Evolutionary conservation across 2,888 invertebrate species (phyloP), one percentile per base, ranked within the genome.

Genomic region (Zygogramma bicolorata): DNA sequence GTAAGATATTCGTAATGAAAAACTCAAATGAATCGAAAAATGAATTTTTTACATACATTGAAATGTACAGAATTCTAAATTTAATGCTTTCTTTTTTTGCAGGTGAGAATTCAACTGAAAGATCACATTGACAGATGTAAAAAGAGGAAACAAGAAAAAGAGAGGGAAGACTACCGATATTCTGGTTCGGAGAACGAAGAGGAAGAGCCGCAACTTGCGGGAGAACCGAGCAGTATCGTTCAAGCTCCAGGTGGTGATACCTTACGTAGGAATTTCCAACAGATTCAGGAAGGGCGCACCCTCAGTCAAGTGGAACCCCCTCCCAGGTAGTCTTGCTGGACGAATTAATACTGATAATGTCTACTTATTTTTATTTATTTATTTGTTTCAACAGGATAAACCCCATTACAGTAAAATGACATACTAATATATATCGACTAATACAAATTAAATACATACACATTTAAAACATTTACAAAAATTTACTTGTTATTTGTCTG

Each of bases 61-160:
- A n/a, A n/a, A n/a, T n/a, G n/a, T n/a, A n/a, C n/a, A n/a, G n/a
- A n/a, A n/a, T n/a, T n/a, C n/a, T n/a, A n/a, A n/a, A n/a, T n/a
- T n/a, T n/a, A n/a, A n/a, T n/a, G n/a, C 2, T 8, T n/a, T 40
- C 6, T 25, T 65, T 18, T 34, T 42, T 70, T 15, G 6, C 97
- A 99, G 90, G 98, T 99, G 80, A 91, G 98, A 85, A 98, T 98
- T 88, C 98, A 99, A 88, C 92, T 99, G 79, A 99, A 99, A 88
- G 99, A 99, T 89, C 99, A 99, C 88, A 98, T 99, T 88, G 99
- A 99, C 89, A 91, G 96, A 79, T 97, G 97, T 89, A 97, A 97
- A 89, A 97, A 97, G 87, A 93, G 97, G 86, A 97, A 95, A 90
- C 96, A 94, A 85, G 96, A 97, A 86, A 95, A 95, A 85, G 93